Evolutionary conservation across 2,888 invertebrate genomes (phyloP), one percentile per base, ranked within the genome.

Genomic region (Drosophila prostipennis): DNA sequence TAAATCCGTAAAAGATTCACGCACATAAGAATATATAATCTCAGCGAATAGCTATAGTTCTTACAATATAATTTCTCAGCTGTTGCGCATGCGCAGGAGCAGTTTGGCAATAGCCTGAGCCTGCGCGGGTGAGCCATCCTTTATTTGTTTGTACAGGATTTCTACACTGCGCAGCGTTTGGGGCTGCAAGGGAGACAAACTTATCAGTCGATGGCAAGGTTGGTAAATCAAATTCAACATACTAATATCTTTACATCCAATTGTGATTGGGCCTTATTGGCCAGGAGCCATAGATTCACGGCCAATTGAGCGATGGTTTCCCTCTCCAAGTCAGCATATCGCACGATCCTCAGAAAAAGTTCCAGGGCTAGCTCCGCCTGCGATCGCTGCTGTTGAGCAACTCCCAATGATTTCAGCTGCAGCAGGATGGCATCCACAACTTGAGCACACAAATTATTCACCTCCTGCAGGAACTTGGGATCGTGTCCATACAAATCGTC

Each of bases 401-500:
- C 94, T 46, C 96, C 96, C 8, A 97, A 92, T 32, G 94, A 92
- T 91, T 95, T 96, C 26, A 97, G 91, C 72, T 95, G 94, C 1
- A 93, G 92, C 6, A 97, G 91, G 69, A 98, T 93, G 91, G 97
- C 96, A 78, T 96, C 96, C 39, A 98, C 93, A 57, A 98, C 93
- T 75, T 96, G 94, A 0, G 95, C 94, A 73, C 96, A 95, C 89
- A 97, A 94, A 88, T 94, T 95, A 85, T 96, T 95, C 2, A 98
- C 93, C 91, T 97, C 96, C 3, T 93, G 92, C 53, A 98, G 93
- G 90, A 97, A 98, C 91, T 97, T 97, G 13, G 95, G 94, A 92
- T 98, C 98, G 11, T 95, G 95, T 7, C 98, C 98, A 90, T 98
- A 99, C 42, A 99, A 92, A 63, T 95, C 94, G 91, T 99, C 98